Evolutionary conservation across 2,113 vertebrate species (phyloP).

Genomic region (Larimichthys polyactis): DNA sequence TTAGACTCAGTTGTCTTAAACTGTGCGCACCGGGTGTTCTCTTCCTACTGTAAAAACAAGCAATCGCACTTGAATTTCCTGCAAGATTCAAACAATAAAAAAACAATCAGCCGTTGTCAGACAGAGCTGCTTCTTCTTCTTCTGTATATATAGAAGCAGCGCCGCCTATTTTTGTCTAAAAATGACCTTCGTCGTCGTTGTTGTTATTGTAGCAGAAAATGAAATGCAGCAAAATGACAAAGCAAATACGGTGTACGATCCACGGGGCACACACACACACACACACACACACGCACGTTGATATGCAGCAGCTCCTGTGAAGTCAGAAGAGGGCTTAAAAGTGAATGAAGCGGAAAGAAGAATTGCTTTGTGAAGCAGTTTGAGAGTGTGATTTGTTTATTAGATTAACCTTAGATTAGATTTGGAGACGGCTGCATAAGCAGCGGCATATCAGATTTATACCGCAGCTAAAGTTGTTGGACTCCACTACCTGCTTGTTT

Average conservation of each 20-base stretch:
- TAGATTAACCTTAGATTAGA: constrained; percentile 79
- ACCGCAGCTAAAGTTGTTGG: constrained; percentile 26
- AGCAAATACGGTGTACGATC: constrained; percentile 46
- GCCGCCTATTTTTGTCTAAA: constrained; percentile 53
- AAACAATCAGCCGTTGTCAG: constrained; percentile 12
- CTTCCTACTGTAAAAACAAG: constrained; percentile 33
- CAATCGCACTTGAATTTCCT: neutral
- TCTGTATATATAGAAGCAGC: constrained; percentile 44
- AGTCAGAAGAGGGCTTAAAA: constrained; percentile 62
- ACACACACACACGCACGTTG: constrained; percentile 50
- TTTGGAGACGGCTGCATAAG: constrained; percentile 67
- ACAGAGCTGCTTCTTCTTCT: neutral
- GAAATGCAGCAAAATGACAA: constrained; percentile 54
- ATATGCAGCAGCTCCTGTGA: constrained; percentile 67
- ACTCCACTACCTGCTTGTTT: constrained; percentile 55
- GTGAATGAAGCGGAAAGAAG: constrained; percentile 61
- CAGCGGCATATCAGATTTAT: constrained; percentile 62
- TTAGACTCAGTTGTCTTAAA: constrained; percentile 4
- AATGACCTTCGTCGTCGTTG: constrained; percentile 47
- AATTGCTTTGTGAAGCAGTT: constrained; percentile 67
- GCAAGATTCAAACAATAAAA: constrained; percentile 22
- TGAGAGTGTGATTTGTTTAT: constrained; percentile 74
- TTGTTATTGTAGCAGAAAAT: constrained; percentile 56
- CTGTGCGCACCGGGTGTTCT: neutral
- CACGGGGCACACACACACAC: constrained; percentile 35